Evolutionary conservation across 2,888 invertebrate species (phyloP).

Genomic region (Thera britannica): DNA sequence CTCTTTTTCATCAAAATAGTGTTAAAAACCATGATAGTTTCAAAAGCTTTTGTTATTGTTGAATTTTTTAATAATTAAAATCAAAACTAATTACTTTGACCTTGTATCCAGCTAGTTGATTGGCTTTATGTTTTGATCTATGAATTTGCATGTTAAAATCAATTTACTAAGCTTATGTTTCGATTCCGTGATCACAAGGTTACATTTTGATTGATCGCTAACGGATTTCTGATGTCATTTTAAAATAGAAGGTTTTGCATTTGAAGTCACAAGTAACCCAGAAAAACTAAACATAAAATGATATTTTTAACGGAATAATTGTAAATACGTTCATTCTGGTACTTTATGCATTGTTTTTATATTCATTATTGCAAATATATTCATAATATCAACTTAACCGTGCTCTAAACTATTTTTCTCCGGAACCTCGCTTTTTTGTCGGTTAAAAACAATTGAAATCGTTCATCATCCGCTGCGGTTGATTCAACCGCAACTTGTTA

Average conservation of each 20-base stretch:
- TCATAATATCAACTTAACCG: no score
- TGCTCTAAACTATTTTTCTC: no score
- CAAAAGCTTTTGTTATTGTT: no score
- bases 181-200: slow-evolving; percentile 36
- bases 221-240: slow-evolving; percentile 19
- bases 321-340: no score
- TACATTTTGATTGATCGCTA: slow-evolving; percentile 31
- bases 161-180: slow-evolving; percentile 30
- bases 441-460: no score
- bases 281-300: background rate
- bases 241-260: slow-evolving; percentile 15
- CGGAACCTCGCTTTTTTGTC: no score
- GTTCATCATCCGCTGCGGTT: background rate
- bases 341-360: no score
- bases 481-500: slow-evolving; percentile 11
- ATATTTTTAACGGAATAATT: no score
- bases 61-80: slow-evolving; percentile 4
- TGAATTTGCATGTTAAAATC: slow-evolving; percentile 31
- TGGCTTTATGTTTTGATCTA: slow-evolving; percentile 16
- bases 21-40: no score
- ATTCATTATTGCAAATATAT: background rate
- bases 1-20: no score
- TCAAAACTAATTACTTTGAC: slow-evolving; percentile 27
- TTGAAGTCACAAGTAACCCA: background rate
- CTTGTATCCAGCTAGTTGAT: slow-evolving; percentile 31